Evolutionary conservation across 2,113 vertebrate species (phyloP).

Genomic region (Crypturellus undulatus): DNA sequence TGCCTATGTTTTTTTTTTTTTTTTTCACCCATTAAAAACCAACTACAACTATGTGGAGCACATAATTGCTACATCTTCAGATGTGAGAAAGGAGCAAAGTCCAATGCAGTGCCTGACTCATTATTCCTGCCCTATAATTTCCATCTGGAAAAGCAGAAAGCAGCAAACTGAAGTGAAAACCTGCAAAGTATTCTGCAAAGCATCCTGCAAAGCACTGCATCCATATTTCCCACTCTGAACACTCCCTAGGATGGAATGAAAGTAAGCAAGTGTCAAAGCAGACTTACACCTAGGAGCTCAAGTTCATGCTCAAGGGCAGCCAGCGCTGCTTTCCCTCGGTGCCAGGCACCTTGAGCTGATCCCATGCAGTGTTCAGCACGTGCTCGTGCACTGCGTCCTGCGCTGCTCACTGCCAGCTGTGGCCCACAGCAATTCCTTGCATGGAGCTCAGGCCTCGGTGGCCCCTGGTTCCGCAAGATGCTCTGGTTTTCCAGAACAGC

Average conservation of each 20-base stretch:
- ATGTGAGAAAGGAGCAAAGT: neutral
- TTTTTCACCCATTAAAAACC: neutral
- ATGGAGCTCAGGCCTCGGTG: neutral
- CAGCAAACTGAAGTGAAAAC: neutral
- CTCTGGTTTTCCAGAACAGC: neutral
- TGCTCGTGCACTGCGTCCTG: neutral
- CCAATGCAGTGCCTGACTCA: neutral
- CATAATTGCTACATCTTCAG: neutral
- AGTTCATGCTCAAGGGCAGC: too few relatives aligned
- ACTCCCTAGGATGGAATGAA: neutral
- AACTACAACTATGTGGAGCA: neutral
- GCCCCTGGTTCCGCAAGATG: neutral
- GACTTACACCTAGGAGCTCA: neutral
- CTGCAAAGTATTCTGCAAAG: neutral
- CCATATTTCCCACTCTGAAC: neutral
- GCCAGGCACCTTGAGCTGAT: too few relatives aligned
- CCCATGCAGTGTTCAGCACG: neutral
- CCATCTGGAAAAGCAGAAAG: neutral
- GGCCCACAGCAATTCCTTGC: fast-evolving
- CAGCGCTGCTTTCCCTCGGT: too few relatives aligned
- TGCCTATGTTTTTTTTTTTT: neutral
- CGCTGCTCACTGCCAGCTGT: neutral
- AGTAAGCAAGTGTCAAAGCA: fast-evolving
- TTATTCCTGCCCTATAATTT: neutral
- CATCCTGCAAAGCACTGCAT: neutral